These are phyloP conservation scores for Aphelenchoides besseyi DNA, from an alignment of 1,140 invertebrate genomes.

Conservation along the genomic window DNA sequence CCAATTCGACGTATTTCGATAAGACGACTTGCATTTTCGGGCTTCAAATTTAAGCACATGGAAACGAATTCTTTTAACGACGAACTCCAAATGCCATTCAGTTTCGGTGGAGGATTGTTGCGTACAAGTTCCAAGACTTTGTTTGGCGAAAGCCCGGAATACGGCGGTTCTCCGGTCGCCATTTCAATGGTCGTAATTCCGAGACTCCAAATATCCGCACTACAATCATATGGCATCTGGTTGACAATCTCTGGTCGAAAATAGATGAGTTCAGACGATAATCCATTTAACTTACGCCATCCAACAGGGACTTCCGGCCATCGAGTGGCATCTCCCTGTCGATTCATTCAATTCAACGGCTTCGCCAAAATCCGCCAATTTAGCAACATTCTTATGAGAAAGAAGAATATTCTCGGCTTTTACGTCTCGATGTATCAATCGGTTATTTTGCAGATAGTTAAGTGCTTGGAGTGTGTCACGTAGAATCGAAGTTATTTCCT, in stretches of 20 bases:
- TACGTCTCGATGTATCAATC: neutral
- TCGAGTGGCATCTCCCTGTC: neutral
- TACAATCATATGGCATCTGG: neutral
- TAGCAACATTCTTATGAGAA: neutral
- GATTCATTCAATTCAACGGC: neutral
- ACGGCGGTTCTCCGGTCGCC: neutral
- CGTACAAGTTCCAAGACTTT: neutral
- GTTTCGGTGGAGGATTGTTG: neutral
- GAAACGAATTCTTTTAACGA: neutral
- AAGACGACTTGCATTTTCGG: too few species aligned
- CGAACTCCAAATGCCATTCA: neutral
- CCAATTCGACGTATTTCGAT: too few species aligned
- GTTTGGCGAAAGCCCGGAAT: neutral
- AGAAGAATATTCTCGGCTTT: neutral
- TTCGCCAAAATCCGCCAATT: neutral
- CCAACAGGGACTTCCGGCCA: neutral
- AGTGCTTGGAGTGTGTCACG: neutral
- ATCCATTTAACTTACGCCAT: neutral
- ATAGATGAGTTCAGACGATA: neutral
- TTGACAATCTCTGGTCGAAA: neutral
- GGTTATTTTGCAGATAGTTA: neutral
- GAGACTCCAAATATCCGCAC: neutral
- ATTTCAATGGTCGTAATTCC: neutral
- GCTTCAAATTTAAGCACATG: neutral
- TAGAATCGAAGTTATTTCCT: neutral